Evolutionary conservation across 2,888 invertebrate genomes (phyloP), one percentile per base, ranked within the genome.

Genomic region (Chloroclystis v-ata): DNA sequence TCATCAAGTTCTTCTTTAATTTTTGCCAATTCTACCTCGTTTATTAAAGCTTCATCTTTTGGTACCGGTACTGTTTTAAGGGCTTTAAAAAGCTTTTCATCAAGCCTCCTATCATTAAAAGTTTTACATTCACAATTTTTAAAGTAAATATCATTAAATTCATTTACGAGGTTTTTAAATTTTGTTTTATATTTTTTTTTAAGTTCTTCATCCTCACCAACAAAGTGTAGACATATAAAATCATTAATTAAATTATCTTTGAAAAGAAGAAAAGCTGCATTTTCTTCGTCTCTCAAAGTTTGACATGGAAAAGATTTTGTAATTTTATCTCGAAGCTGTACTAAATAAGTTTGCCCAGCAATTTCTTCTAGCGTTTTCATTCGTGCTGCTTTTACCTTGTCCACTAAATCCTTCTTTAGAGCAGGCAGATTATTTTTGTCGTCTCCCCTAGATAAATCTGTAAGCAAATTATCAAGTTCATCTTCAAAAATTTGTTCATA

Each of bases 181-280:
- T 69, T 74, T 3, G 47, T 53, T 51, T 65, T 74, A 7, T 67
- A 68, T 52, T 60, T 66, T 1, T 54, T 48, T 55, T 55, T 68
- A 33, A 61, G 44, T 13, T 61, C 52, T 16, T 61, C 52, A 38
- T 72, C 56, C 1, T 57, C 52, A 5, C 64, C 62, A 1, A 64
- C 47, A 52, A 65, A 74, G 51, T 72, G 63, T 37, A 82, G 59
- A 42, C 71, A 71, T 8, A 82, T 68, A 51, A 72, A 82, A 9
- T 78, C 75, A 40, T 82, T 78, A 9, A 71, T 74, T 30, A 82
- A 39, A 44, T 65, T 65, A 26, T 79, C 75, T 64, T 75, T 79
- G 1, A 81, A 51, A 4, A 64, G 38, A 51, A 80, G 73, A 44
- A 81, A 69, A 12, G 60, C 59, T 10, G 60, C 65, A 43, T 61